A percentile compares a stretch with the other conserved stretches of the same genome.
Conservation (phyloP, 37 sponge, comb jelly and placozoan species). For the Hexactinellida sp. region DNA sequence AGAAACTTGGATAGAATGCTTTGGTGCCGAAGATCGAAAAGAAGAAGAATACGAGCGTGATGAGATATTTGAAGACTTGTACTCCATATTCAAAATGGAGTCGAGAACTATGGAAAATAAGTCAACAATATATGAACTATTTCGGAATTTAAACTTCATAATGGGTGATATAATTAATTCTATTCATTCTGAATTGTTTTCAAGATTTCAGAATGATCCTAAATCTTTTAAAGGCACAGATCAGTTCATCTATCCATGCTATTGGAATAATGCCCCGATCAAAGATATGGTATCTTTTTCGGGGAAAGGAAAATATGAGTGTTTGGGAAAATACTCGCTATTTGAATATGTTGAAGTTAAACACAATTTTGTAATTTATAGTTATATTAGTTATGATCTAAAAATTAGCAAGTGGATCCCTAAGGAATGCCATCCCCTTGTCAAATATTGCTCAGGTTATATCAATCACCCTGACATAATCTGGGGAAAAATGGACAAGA, state of each 20-base stretch:
- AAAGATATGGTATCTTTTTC: neutral
- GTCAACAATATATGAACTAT: neutral
- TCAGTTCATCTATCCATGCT: neutral
- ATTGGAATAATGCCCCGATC: neutral
- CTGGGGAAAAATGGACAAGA: neutral
- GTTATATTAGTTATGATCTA: neutral
- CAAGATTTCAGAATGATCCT: neutral
- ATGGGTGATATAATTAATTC: neutral
- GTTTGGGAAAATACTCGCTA: neutral
- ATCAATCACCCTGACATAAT: neutral
- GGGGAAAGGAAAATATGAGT: neutral
- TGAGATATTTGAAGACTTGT: neutral
- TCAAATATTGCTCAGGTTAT: slow-evolving; percentile 1
- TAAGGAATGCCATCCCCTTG: neutral
- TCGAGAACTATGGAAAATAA: neutral
- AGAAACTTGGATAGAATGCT: neutral
- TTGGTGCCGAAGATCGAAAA: neutral
- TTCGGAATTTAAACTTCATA: neutral
- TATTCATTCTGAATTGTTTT: neutral
- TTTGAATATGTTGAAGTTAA: neutral
- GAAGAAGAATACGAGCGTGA: neutral
- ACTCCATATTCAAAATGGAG: neutral
- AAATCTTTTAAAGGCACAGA: neutral
- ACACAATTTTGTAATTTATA: too few species aligned
- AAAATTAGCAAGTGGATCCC: neutral